phyloP scores from a whole-genome alignment of 2,113 vertebrate genomes.

The Romanogobio albipinnatus region DNA sequence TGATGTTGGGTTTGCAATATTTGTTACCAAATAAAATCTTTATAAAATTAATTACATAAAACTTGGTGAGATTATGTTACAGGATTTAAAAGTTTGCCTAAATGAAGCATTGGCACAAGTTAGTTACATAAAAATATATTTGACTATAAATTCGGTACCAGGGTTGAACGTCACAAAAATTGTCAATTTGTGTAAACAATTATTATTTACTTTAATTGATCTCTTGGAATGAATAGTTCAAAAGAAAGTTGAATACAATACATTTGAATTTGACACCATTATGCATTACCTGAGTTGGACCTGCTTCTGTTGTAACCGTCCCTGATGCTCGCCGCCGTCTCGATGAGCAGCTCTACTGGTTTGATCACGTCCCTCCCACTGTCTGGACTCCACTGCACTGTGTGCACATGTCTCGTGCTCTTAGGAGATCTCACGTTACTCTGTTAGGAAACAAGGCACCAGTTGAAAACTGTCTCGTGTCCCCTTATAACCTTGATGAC shows the following conservation, averaged over 20 bases:
- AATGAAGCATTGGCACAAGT: no score
- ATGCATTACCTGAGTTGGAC: slow-evolving; percentile 79
- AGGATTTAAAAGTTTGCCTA: no score
- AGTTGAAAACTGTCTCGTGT: neutral
- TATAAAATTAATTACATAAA: no score
- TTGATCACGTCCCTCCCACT: slow-evolving; percentile 84
- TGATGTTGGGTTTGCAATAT: neutral
- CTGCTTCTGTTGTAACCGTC: slow-evolving; percentile 78
- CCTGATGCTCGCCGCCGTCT: slow-evolving; percentile 71
- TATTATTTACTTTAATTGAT: no score
- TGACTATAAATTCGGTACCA: no score
- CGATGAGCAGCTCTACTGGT: slow-evolving; percentile 85
- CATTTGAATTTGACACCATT: neutral
- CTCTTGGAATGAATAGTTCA: neutral
- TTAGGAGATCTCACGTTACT: slow-evolving; percentile 90
- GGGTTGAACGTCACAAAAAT: no score
- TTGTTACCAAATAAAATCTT: no score
- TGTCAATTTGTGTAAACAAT: no score
- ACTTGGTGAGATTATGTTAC: no score
- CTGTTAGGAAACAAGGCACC: slow-evolving; percentile 67
- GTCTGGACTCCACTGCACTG: slow-evolving; percentile 77
- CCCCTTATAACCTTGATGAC: neutral
- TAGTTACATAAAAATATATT: no score
- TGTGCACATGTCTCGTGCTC: slow-evolving; percentile 82
- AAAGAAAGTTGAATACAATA: neutral